Percentiles rank a stretch among this genome's conserved stretches.
Conservation (phyloP, 1,140 invertebrate genomes). For the Macrocentrus cingulum region DNA sequence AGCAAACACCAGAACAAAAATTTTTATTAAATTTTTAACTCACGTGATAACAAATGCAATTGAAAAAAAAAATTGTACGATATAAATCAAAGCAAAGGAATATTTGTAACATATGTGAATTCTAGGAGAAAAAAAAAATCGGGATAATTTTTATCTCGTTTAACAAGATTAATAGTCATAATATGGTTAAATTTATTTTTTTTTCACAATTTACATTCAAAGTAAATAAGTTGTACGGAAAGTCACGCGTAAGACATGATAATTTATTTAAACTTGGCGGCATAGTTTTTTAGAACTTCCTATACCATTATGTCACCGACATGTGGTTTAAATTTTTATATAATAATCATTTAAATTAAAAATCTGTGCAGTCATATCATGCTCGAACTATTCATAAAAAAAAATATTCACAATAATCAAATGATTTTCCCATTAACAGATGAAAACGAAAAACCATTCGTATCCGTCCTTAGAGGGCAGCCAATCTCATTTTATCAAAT, state of each 20-base stretch:
- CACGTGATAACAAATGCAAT: no score
- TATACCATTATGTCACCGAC: conserved; percentile 51
- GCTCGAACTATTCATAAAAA: not conserved
- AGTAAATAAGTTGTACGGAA: not conserved
- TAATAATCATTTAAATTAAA: conserved; percentile 48
- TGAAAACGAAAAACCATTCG: conserved; percentile 21
- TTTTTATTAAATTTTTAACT: no score
- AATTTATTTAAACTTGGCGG: conserved; percentile 28
- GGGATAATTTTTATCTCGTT: not conserved
- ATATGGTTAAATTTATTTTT: no score
- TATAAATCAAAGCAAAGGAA: not conserved
- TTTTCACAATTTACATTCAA: no score
- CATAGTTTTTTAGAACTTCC: conserved; percentile 49
- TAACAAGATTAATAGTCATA: no score
- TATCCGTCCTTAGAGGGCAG: conserved; percentile 16
- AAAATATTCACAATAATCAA: not conserved
- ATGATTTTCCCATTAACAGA: conserved; percentile 34
- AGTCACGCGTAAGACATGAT: conserved; percentile 14
- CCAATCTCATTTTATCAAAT: not conserved
- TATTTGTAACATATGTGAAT: conserved; percentile 8
- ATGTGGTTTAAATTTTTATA: conserved; percentile 46
- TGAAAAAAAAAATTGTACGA: conserved; percentile 2
- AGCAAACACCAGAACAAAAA: no score
- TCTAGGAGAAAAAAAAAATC: not conserved
- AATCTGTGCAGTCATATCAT: conserved; percentile 35